Evolutionary conservation across 2,113 vertebrate species (phyloP).

Genomic region (Gnathonemus echidnorhynchus): DNA sequence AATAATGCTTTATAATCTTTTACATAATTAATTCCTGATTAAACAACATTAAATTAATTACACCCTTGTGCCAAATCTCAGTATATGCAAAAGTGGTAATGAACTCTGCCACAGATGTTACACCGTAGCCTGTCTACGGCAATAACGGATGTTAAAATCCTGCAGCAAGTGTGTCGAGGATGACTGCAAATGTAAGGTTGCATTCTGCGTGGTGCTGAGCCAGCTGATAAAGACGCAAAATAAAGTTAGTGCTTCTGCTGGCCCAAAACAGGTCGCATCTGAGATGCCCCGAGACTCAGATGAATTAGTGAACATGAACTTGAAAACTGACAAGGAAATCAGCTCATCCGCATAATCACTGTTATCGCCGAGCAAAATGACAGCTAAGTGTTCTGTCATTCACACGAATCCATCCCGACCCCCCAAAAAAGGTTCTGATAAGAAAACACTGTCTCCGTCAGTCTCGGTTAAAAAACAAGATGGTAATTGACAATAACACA

Average conservation of each 20-base stretch:
- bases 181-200: not conserved
- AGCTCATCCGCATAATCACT: not conserved
- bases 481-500: not conserved
- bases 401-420: not conserved
- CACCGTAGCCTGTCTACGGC: not conserved
- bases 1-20: constrained; percentile 8
- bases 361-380: not conserved
- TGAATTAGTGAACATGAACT: not conserved
- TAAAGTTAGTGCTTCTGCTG: not conserved
- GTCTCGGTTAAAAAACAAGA: not conserved
- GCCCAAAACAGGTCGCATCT: too few species aligned
- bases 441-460: not conserved
- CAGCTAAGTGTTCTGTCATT: not conserved
- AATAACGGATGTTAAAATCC: not conserved
- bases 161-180: not conserved
- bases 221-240: not conserved
- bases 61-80: not conserved
- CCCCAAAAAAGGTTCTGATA: not conserved
- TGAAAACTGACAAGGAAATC: not conserved
- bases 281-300: not conserved
- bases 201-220: not conserved
- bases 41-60: not conserved
- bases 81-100: not conserved
- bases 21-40: constrained; percentile 9
- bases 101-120: not conserved